phyloP scores from a whole-genome alignment of 2,797 vertebrate genomes.

The Lepus townsendii region DNA sequence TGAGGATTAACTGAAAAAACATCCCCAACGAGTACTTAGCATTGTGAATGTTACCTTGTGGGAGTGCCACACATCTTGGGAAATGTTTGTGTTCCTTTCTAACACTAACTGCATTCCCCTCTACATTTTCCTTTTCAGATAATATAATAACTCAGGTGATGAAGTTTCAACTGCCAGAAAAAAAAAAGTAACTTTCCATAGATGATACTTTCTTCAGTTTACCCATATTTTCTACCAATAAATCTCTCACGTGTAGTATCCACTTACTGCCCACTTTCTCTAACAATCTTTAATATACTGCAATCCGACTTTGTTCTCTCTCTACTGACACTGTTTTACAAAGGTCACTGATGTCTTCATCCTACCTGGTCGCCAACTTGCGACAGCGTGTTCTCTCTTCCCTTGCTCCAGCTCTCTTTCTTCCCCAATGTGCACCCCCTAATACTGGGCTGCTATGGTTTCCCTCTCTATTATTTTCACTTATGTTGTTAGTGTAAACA shows the following conservation, averaged over 20 bases:
- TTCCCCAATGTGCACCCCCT: neutral
- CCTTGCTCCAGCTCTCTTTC: neutral
- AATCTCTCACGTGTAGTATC: neutral
- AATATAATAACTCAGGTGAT: neutral
- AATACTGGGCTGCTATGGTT: neutral
- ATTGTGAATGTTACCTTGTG: neutral
- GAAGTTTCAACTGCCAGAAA: constrained; percentile 11
- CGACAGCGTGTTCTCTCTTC: neutral
- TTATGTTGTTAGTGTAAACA: neutral
- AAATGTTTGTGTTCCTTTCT: constrained; percentile 39
- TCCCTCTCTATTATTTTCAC: neutral
- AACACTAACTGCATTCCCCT: neutral
- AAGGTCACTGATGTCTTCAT: neutral
- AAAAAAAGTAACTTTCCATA: neutral
- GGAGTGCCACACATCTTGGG: neutral
- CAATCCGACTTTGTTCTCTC: neutral
- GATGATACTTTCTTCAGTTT: neutral
- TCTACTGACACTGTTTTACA: neutral
- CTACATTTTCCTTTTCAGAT: neutral
- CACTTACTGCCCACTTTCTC: neutral
- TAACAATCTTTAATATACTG: neutral
- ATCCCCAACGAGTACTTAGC: neutral
- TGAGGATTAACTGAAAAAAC: neutral
- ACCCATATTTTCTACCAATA: neutral
- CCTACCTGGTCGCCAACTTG: neutral